Evolutionary conservation across 2,113 vertebrate genomes (phyloP).

Genomic region (Ceratotherium simum): DNA sequence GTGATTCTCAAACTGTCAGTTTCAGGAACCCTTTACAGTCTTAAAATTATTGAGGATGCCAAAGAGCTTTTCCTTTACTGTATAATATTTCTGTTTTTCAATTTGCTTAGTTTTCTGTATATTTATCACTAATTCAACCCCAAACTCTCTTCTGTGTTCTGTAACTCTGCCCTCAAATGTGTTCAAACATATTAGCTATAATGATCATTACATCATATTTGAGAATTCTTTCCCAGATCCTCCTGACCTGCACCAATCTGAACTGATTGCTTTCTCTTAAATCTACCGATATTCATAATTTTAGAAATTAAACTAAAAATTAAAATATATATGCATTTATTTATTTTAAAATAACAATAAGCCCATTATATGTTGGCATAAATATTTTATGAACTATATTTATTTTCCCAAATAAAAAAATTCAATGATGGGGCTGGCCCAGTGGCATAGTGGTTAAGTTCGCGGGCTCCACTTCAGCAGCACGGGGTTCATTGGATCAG

Average conservation of each 20-base stretch:
- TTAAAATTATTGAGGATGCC: not conserved
- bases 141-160: not conserved
- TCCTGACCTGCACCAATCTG: not conserved
- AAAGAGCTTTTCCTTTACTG: not conserved
- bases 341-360: not conserved
- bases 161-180: not conserved
- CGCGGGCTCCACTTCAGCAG: too few species aligned
- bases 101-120: not conserved
- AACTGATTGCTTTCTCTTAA: not conserved
- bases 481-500: too few species aligned
- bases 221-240: not conserved
- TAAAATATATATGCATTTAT: not conserved
- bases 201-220: not conserved
- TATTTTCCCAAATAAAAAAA: not conserved
- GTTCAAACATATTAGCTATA: not conserved
- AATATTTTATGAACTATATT: not conserved
- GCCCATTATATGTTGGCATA: not conserved
- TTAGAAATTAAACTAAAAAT: not conserved
- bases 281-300: not conserved
- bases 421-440: not conserved
- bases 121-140: not conserved
- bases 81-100: not conserved
- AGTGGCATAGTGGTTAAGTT: too few species aligned
- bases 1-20: not conserved
- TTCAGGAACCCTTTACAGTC: not conserved